These are phyloP conservation scores for Tenthredo scrophulariae DNA, from an alignment of 2,888 invertebrate species.

Conservation along the genomic window DNA sequence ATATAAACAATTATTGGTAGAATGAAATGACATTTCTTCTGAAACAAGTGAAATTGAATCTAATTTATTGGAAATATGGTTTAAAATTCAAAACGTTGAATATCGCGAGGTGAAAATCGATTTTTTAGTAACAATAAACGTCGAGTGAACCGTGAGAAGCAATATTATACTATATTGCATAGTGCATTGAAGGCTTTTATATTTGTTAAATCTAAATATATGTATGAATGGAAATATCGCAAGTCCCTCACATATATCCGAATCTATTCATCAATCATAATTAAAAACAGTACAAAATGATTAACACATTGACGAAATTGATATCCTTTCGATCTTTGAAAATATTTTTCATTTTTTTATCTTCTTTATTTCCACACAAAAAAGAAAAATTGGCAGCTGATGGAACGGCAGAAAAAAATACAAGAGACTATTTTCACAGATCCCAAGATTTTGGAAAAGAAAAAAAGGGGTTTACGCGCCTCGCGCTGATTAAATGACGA, in stretches of 20 bases:
- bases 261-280: slow-evolving; percentile 4
- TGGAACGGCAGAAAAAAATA: not conserved
- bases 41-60: not conserved
- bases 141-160: not conserved
- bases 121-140: not conserved
- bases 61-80: not conserved
- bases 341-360: not conserved
- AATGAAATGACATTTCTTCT: not conserved
- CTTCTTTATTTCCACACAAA: not conserved
- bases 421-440: not conserved
- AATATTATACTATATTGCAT: not conserved
- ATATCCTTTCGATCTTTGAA: not conserved
- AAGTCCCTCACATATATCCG: not conserved
- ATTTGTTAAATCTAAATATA: not conserved
- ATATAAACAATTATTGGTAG: not conserved
- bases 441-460: not conserved
- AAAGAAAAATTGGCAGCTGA: not conserved
- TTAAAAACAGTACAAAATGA: not conserved
- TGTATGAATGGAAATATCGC: too few relatives aligned
- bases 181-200: not conserved
- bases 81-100: not conserved
- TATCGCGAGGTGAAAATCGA: not conserved
- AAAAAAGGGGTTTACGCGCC: not conserved
- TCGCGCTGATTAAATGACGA: not conserved
- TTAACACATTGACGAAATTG: not conserved